These are phyloP conservation scores for Anastatus disparis DNA, from an alignment of 1,140 invertebrate genomes.

Conservation along the genomic window DNA sequence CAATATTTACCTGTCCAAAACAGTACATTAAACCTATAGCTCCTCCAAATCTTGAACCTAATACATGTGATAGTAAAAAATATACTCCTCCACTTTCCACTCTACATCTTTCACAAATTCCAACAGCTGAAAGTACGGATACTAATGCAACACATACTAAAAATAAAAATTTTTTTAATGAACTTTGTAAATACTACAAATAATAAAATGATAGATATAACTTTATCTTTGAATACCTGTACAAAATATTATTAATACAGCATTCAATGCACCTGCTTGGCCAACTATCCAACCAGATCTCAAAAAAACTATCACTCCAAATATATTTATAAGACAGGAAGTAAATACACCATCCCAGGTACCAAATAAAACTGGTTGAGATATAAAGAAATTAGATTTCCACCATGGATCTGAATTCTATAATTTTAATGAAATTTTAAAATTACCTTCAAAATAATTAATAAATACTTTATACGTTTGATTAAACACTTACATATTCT, in stretches of 20 bases:
- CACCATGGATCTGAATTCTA: slow-evolving; percentile 87
- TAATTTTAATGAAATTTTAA: slow-evolving; percentile 45
- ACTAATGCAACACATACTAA: slow-evolving; percentile 87
- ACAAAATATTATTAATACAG: slow-evolving; percentile 87
- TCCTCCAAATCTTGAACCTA: slow-evolving; percentile 92
- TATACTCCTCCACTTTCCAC: slow-evolving; percentile 96
- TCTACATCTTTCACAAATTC: slow-evolving; percentile 93
- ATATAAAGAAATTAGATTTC: slow-evolving; percentile 93
- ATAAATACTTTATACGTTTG: too few relatives aligned
- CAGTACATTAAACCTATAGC: slow-evolving; percentile 93
- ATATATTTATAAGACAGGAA: slow-evolving; percentile 94
- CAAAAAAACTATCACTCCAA: slow-evolving; percentile 96
- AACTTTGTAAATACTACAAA: not conserved
- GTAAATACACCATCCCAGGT: slow-evolving; percentile 98
- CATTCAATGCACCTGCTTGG: slow-evolving; percentile 90
- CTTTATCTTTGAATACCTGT: slow-evolving; percentile 73
- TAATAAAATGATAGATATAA: slow-evolving; percentile 2
- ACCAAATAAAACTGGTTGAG: slow-evolving; percentile 93
- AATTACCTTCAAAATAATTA: slow-evolving; percentile 5
- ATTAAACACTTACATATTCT: slow-evolving; percentile 75
- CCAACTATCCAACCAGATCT: slow-evolving; percentile 97
- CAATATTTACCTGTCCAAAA: slow-evolving; percentile 86
- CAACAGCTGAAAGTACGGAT: slow-evolving; percentile 92
- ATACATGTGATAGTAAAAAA: slow-evolving; percentile 91
- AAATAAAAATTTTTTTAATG: slow-evolving; percentile 38